Base-by-base conservation (phyloP, 92 coral and sea anemone genomes). In the Epizoanthus illoricatus region DNA sequence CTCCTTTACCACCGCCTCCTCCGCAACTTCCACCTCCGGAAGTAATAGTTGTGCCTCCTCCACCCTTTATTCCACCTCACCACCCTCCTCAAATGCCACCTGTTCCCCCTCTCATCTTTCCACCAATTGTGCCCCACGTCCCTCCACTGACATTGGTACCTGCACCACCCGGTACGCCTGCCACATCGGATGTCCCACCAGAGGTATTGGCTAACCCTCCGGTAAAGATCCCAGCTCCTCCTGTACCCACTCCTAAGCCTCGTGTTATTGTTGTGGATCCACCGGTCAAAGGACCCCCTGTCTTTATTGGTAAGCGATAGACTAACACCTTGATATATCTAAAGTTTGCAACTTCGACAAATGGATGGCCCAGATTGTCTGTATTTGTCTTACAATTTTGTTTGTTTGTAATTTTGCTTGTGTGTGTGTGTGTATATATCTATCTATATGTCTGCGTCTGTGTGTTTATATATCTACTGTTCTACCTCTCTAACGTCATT, bases 221-320 rank as follows among this genome's bases (percentile, higher is more conserved):
- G 0, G n/a, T 75, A 5, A 75, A 59, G 54, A 75, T 75, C 24
- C 80, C 80, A 47, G 80, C 80, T 42, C 80, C 80, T 36, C 80
- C 80, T 5, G 47, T 75, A 28, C 20, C 67, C 3, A 24, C 80
- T 17, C 21, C 80, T 41, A 43, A 16, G 4, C 78, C 58, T 4
- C 78, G 17, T 75, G 24, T 49, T 36, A 16, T 75, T 36, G 64
- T 75, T 20, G 67, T 75, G 3, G 80, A 75, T 47, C 80, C 80
- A 13, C 66, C 80, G 5, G 33, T 71, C 40, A 71, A 71, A 49
- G 75, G 75, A 20, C 75, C 75, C 23, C 75, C 75, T 10, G 75
- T 71, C 18, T 71, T 71, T 28, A 71, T 71, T 9, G 75, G 75
- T 71, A 71, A 19, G 57, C 0, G 21, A 71, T 40, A 66, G 11